These are phyloP conservation scores for Ctenicera cuprea DNA, from an alignment of 2,888 invertebrate species.

Conservation along the genomic window DNA sequence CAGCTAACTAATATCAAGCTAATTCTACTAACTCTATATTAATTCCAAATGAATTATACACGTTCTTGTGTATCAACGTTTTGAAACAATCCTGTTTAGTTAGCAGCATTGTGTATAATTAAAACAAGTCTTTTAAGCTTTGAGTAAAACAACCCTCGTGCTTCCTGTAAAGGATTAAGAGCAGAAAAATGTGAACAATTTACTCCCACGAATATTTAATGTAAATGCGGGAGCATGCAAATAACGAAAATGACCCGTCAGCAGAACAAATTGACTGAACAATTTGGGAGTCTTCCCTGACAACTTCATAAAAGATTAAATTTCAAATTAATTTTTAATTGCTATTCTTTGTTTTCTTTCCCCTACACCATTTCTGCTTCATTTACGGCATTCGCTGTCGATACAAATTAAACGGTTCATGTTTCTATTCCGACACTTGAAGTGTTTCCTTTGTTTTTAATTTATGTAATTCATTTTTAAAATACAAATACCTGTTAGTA, in stretches of 20 bases:
- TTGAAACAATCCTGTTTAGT: no score
- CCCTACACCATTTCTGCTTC: neutral
- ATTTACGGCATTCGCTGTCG: neutral
- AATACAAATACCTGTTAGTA: no score
- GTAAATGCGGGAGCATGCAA: conserved; percentile 23
- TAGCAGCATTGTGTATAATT: neutral
- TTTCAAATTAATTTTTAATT: conserved; percentile 27
- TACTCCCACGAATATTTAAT: conserved; percentile 17
- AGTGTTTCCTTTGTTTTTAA: no score
- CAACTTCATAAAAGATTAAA: conserved; percentile 25
- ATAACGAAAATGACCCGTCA: conserved; percentile 33
- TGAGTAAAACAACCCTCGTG: neutral
- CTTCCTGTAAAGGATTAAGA: conserved; percentile 11
- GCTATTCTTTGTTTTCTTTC: conserved; percentile 4
- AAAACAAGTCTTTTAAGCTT: conserved; percentile 8
- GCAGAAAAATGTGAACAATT: conserved; percentile 25
- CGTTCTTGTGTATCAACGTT: no score
- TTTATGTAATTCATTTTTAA: no score
- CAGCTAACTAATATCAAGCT: no score
- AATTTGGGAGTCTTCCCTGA: conserved; percentile 16
- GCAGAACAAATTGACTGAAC: conserved; percentile 26
- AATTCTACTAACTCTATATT: no score
- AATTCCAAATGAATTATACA: no score
- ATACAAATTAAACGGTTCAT: neutral
- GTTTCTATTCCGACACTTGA: neutral